A percentile compares a stretch with the other conserved stretches of the same genome.
phyloP scores from a whole-genome alignment of 2,797 vertebrate genomes.

The Limosa lapponica region DNA sequence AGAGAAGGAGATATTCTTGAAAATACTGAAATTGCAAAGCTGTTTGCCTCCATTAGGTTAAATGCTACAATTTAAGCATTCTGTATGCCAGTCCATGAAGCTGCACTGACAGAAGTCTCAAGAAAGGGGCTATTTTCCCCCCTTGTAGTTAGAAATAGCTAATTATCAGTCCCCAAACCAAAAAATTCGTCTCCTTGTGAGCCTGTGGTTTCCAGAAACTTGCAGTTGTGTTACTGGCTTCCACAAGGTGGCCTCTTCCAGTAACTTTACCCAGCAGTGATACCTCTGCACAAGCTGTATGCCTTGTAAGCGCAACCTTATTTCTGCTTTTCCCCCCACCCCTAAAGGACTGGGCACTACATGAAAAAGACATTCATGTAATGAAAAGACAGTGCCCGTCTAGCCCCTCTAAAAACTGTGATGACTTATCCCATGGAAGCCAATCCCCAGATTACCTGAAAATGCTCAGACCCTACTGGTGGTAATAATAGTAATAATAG shows the following conservation, averaged over 20 bases:
- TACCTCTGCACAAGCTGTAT: not conserved
- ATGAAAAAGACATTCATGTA: not conserved
- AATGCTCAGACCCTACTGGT: not conserved
- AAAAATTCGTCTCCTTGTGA: not conserved
- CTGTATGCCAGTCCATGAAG: not conserved
- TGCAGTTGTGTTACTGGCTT: not conserved
- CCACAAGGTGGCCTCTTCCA: constrained; percentile 62
- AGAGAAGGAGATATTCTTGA: not conserved
- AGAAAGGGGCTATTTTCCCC: fast-evolving
- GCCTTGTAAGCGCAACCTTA: not conserved
- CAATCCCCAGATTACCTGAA: not conserved
- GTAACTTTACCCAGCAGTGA: not conserved
- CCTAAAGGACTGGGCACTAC: not conserved
- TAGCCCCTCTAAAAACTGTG: not conserved
- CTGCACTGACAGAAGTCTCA: not conserved
- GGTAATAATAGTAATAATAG: not conserved
- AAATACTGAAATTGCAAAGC: not conserved
- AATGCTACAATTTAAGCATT: not conserved
- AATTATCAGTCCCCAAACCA: not conserved
- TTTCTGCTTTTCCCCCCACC: not conserved
- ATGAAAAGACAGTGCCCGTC: not conserved
- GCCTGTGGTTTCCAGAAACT: not conserved
- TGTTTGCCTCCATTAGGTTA: not conserved
- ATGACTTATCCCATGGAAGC: not conserved
- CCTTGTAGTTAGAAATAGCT: not conserved